phyloP scores from a whole-genome alignment of 2,797 vertebrate species.

The Tiaroga cobitis region DNA sequence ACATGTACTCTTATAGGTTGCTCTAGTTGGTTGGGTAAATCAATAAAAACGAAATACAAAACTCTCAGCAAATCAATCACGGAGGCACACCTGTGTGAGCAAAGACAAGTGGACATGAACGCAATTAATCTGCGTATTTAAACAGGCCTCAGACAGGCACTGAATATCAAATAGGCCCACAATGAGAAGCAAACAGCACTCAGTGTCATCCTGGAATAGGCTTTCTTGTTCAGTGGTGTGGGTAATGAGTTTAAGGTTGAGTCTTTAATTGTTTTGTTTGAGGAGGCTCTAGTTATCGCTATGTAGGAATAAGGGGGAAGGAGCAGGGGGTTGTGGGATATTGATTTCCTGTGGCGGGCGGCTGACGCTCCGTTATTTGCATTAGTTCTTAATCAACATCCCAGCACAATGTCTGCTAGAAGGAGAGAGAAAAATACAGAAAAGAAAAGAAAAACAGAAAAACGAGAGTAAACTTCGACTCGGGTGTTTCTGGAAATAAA shows the following conservation, averaged over 20 bases:
- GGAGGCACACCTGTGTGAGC: slow-evolving; percentile 39
- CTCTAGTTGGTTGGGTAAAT: slow-evolving; percentile 23
- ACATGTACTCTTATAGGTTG: slow-evolving; percentile 21
- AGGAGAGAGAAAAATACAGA: slow-evolving; percentile 3
- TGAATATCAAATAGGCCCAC: slow-evolving; percentile 27
- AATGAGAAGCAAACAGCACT: slow-evolving; percentile 40
- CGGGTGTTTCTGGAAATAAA: neutral
- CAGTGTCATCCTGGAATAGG: slow-evolving; percentile 44
- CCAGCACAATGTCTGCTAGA: slow-evolving; percentile 15
- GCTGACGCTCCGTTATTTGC: slow-evolving; percentile 50
- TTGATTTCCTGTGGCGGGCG: slow-evolving; percentile 56
- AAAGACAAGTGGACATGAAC: slow-evolving; percentile 45
- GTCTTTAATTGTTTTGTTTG: slow-evolving; percentile 62
- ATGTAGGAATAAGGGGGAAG: slow-evolving; percentile 18
- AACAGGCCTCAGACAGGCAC: slow-evolving; percentile 31
- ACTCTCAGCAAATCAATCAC: slow-evolving; percentile 45
- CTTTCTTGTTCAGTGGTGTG: slow-evolving; percentile 61
- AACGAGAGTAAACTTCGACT: neutral
- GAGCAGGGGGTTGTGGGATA: slow-evolving; percentile 42
- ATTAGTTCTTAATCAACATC: slow-evolving; percentile 56
- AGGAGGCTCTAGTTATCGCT: slow-evolving; percentile 42
- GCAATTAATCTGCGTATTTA: slow-evolving; percentile 43
- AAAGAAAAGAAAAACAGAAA: neutral
- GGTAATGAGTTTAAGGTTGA: slow-evolving; percentile 60
- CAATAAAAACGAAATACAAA: slow-evolving; percentile 35